phyloP scores from a whole-genome alignment of 1,140 invertebrate genomes.

The Scaptodrosophila lebanonensis region DNA sequence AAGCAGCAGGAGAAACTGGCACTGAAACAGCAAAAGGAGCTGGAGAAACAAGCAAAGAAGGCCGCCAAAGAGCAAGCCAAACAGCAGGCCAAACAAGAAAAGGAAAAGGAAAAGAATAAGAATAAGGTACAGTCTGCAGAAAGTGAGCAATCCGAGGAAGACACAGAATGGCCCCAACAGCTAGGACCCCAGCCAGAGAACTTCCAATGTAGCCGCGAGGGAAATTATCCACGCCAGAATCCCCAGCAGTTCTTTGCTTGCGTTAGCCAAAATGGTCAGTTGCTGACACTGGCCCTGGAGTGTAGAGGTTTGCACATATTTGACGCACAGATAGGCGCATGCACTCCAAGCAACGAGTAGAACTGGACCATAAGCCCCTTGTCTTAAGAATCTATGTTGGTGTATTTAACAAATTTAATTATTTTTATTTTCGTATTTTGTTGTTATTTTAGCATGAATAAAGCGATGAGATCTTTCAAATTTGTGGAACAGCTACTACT shows the following conservation, averaged over 20 bases:
- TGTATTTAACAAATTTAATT: slow-evolving; percentile 39
- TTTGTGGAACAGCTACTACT: not conserved
- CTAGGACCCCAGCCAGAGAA: too few relatives aligned
- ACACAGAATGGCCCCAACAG: too few relatives aligned
- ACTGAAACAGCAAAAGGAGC: slow-evolving; percentile 57
- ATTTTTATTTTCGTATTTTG: slow-evolving; percentile 23
- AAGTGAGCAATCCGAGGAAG: slow-evolving; percentile 48
- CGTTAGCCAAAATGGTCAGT: too few relatives aligned
- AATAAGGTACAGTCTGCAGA: slow-evolving; percentile 33
- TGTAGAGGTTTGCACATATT: too few relatives aligned
- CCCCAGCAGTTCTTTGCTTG: not conserved
- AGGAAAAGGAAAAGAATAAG: slow-evolving; percentile 2
- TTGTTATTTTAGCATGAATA: slow-evolving; percentile 39
- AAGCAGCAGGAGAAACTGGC: slow-evolving; percentile 54
- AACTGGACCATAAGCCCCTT: not conserved
- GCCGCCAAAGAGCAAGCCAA: slow-evolving; percentile 61
- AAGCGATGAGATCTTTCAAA: slow-evolving; percentile 33
- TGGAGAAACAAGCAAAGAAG: slow-evolving; percentile 58
- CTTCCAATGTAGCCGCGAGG: not conserved
- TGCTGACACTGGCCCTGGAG: too few relatives aligned
- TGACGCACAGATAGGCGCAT: too few relatives aligned
- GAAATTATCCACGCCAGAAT: not conserved
- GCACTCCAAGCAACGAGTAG: too few relatives aligned
- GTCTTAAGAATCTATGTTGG: slow-evolving; percentile 36
- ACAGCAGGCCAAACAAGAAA: slow-evolving; percentile 49